A percentile compares a stretch with the other conserved stretches of the same genome.
phyloP scores from a whole-genome alignment of 2,797 vertebrate genomes.

The Gymnothorax reevesii region DNA sequence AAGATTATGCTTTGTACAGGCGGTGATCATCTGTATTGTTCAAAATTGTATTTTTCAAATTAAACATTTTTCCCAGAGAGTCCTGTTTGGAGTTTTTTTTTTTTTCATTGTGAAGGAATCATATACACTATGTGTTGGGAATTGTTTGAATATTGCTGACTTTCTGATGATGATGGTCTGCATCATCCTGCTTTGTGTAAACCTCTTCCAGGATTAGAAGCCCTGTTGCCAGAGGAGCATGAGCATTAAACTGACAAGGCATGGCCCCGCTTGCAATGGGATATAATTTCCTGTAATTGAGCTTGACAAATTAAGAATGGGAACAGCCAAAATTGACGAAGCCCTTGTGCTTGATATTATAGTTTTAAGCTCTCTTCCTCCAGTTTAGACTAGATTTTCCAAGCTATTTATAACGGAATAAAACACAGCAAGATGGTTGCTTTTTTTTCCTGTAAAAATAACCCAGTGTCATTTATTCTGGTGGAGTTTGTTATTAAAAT shows the following conservation, averaged over 20 bases:
- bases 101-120: not conserved
- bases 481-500: conserved; percentile 11
- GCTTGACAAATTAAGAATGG: conserved; percentile 52
- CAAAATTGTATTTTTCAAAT: conserved; percentile 74
- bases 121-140: not conserved
- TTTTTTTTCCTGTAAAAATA: conserved; percentile 12
- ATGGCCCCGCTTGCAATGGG: conserved; percentile 44
- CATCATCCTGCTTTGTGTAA: conserved; percentile 16
- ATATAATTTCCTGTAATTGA: conserved; percentile 53
- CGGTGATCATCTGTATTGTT: conserved; percentile 65
- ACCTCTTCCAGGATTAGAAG: conserved; percentile 29
- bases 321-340: conserved; percentile 48
- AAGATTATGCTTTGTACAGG: conserved; percentile 53
- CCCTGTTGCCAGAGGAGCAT: conserved; percentile 35
- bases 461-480: not conserved
- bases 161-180: not conserved
- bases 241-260: conserved; percentile 52
- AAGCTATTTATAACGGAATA: conserved; percentile 1
- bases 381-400: conserved; percentile 39
- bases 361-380: conserved; percentile 33
- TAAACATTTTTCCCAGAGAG: conserved; percentile 46
- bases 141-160: not conserved
- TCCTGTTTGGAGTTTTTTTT: conserved; percentile 32
- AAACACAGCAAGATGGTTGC: conserved; percentile 21
- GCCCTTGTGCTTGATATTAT: conserved; percentile 54